Evolutionary conservation across 2,113 vertebrate species (phyloP).

Genomic region (Micronisus gabar): DNA sequence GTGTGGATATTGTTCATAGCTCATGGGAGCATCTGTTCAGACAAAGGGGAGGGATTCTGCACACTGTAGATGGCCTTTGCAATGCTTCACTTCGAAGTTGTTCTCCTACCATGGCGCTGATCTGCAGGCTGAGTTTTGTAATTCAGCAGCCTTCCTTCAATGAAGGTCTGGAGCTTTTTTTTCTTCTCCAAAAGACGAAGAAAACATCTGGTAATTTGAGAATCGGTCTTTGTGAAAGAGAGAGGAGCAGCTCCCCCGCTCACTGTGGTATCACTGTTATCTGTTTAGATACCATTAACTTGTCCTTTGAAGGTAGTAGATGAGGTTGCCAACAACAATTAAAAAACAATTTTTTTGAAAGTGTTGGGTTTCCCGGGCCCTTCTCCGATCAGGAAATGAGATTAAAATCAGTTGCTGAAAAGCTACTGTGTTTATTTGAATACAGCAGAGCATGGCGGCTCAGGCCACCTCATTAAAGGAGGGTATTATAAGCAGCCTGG

Average conservation of each 20-base stretch:
- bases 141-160: background rate
- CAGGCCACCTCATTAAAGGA: constrained; percentile 46
- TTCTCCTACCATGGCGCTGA: fast-evolving
- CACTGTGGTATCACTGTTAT: background rate
- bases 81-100: background rate
- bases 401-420: constrained; percentile 50
- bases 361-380: constrained; percentile 21
- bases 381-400: constrained; percentile 55
- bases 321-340: constrained; percentile 50
- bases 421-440: constrained; percentile 48
- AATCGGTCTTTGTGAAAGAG: background rate
- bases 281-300: constrained; percentile 43
- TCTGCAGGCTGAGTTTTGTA: background rate
- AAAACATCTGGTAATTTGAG: constrained; percentile 41
- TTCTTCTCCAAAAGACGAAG: background rate
- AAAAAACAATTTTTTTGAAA: constrained; percentile 29
- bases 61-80: background rate
- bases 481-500: constrained; percentile 35
- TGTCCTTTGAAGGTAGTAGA: constrained; percentile 49
- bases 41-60: background rate
- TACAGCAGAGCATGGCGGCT: constrained; percentile 1
- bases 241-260: background rate
- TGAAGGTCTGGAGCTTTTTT: background rate
- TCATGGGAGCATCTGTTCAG: background rate
- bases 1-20: background rate